These are phyloP conservation scores for Calliscelio sp. DNA, from an alignment of 2,888 invertebrate genomes.

Conservation along the genomic window DNA sequence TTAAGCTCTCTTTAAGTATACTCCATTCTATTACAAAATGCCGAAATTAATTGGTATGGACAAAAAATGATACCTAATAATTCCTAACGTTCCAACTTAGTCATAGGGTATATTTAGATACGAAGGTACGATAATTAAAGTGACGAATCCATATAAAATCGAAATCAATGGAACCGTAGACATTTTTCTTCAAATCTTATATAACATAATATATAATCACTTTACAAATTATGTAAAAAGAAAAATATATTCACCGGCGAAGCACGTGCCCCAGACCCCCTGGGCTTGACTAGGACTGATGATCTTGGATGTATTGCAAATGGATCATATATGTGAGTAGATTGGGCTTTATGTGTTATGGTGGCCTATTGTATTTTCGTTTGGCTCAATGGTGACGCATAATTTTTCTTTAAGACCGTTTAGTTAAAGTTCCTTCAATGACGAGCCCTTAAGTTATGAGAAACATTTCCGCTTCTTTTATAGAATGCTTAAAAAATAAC, in stretches of 20 bases:
- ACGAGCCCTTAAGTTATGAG: slow-evolving; percentile 14
- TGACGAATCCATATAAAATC: slow-evolving; percentile 38
- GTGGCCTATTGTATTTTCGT: slow-evolving; percentile 45
- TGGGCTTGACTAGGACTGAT: not conserved
- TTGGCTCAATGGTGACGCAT: slow-evolving; percentile 52
- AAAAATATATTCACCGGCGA: not conserved
- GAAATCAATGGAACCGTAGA: slow-evolving; percentile 23
- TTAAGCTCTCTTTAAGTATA: too few species aligned
- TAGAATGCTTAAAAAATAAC: too few species aligned
- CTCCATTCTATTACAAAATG: too few species aligned
- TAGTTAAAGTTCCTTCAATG: slow-evolving; percentile 13
- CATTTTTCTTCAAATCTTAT: slow-evolving; percentile 34
- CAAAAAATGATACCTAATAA: slow-evolving; percentile 5
- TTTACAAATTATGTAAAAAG: slow-evolving; percentile 37
- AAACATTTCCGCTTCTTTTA: slow-evolving; percentile 44
- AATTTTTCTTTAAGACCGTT: slow-evolving; percentile 39
- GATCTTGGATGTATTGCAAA: slow-evolving; percentile 18
- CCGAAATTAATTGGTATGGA: slow-evolving; percentile 9
- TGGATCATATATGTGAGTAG: slow-evolving; percentile 5
- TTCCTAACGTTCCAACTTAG: slow-evolving; percentile 14
- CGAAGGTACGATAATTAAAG: slow-evolving; percentile 12
- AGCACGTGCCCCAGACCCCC: slow-evolving; percentile 44
- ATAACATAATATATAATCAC: slow-evolving; percentile 36
- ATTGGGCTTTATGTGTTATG: slow-evolving; percentile 16
- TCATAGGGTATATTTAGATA: slow-evolving; percentile 28